phyloP scores from a whole-genome alignment of 2,888 invertebrate genomes.

The Augiades crinisus region DNA sequence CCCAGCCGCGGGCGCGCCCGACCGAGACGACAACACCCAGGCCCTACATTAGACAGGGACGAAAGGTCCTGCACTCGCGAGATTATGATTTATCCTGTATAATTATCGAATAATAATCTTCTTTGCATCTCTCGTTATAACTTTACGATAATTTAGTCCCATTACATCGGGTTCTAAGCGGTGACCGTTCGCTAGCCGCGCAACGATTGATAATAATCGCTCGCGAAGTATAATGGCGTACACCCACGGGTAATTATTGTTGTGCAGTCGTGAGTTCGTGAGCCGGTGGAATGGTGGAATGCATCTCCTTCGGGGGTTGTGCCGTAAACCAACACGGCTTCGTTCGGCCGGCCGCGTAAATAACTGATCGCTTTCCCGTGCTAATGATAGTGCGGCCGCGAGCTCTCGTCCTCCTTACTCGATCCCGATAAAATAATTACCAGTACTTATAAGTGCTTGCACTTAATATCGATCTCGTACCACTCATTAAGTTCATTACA shows the following conservation, averaged over 20 bases:
- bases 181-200: constrained; percentile 73
- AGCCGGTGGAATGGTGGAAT: constrained; percentile 75
- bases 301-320: constrained; percentile 82
- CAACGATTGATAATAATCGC: constrained; percentile 80
- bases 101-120: constrained; percentile 78
- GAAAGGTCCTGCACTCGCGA: constrained; percentile 51
- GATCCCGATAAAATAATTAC: constrained; percentile 76
- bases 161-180: constrained; percentile 76
- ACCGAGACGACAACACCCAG: constrained; percentile 44
- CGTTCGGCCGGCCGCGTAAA: constrained; percentile 59
- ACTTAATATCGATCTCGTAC: constrained; percentile 58
- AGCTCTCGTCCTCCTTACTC: constrained; percentile 68
- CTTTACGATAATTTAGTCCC: constrained; percentile 78
- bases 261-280: constrained; percentile 81
- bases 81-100: constrained; percentile 76
- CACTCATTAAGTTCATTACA: constrained; percentile 47
- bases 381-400: constrained; percentile 75
- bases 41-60: constrained; percentile 43
- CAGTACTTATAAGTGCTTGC: constrained; percentile 70
- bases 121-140: constrained; percentile 80
- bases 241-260: constrained; percentile 82
- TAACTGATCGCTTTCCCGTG: constrained; percentile 77
- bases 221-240: constrained; percentile 81
- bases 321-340: constrained; percentile 76
- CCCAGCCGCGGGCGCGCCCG: constrained; percentile 50